A percentile compares a stretch with the other conserved stretches of the same genome.
Evolutionary conservation across 2,113 vertebrate genomes (phyloP).

Genomic region (Motacilla alba): DNA sequence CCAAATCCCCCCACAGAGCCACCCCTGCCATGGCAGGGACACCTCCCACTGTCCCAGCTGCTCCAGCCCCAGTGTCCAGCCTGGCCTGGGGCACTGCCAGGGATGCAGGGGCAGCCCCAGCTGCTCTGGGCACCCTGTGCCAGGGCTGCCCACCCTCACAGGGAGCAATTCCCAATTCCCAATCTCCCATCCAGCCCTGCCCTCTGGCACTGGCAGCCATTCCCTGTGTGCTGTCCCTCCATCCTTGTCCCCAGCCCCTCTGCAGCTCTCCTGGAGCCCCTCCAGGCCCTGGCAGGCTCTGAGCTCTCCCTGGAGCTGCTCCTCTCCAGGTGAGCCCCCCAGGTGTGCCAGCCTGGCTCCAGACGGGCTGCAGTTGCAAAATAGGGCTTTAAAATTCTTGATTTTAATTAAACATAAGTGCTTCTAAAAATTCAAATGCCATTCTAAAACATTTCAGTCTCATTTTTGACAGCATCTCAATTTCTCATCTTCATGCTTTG

Average conservation of each 20-base stretch:
- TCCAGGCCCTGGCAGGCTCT: neutral
- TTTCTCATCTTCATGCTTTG: neutral
- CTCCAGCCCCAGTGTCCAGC: neutral
- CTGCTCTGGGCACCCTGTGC: too few species aligned
- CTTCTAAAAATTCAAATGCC: neutral
- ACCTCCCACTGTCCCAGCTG: neutral
- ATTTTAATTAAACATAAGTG: neutral
- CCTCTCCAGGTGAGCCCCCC: accelerated
- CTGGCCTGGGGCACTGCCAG: neutral
- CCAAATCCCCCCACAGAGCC: accelerated
- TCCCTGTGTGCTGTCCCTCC: neutral
- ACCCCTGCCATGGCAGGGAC: neutral
- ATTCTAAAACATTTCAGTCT: neutral
- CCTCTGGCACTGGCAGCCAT: neutral
- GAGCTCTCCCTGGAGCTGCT: neutral
- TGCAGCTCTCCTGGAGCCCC: neutral
- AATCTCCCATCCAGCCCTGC: accelerated
- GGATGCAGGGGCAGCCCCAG: neutral
- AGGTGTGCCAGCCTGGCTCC: neutral
- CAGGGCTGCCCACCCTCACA: too few species aligned
- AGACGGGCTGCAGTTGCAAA: neutral
- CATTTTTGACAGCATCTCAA: neutral
- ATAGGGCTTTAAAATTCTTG: neutral
- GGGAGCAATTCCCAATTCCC: neutral
- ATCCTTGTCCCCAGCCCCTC: neutral